Conservation (phyloP, 2,888 invertebrate genomes). For the Microctonus hyperodae region DNA sequence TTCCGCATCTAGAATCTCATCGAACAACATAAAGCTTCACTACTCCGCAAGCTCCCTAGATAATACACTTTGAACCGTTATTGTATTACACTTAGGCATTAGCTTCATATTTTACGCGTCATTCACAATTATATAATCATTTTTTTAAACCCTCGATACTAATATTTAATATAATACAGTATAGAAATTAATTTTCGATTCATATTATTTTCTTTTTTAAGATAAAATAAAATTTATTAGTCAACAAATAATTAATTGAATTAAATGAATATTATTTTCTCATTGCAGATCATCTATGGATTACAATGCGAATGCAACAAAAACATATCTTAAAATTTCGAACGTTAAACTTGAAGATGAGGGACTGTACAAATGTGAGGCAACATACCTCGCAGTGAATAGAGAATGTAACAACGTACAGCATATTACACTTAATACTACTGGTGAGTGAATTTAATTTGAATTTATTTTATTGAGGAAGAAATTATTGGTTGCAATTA, state of each 20-base stretch:
- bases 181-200: too few relatives aligned
- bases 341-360: slow-evolving; percentile 77
- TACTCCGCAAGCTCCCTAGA: too few relatives aligned
- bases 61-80: not conserved
- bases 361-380: slow-evolving; percentile 83
- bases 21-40: too few relatives aligned
- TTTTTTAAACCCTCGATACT: too few relatives aligned
- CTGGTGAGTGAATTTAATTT: slow-evolving; percentile 70
- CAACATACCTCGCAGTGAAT: slow-evolving; percentile 78
- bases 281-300: slow-evolving; percentile 73
- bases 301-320: slow-evolving; percentile 71
- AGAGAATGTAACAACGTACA: slow-evolving; percentile 83
- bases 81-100: not conserved
- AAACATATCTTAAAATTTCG: slow-evolving; percentile 74
- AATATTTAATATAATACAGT: too few relatives aligned
- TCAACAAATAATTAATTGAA: too few relatives aligned
- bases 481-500: too few relatives aligned
- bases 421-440: slow-evolving; percentile 78
- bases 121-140: too few relatives aligned
- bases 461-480: slow-evolving; percentile 1
- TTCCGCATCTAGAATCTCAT: not conserved
- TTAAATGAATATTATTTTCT: not conserved
- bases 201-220: too few relatives aligned
- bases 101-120: too few relatives aligned
- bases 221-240: too few relatives aligned